Evolutionary conservation across 2,888 invertebrate genomes (phyloP), one percentile per base, ranked within the genome.

Genomic region (Germaria angustata): DNA sequence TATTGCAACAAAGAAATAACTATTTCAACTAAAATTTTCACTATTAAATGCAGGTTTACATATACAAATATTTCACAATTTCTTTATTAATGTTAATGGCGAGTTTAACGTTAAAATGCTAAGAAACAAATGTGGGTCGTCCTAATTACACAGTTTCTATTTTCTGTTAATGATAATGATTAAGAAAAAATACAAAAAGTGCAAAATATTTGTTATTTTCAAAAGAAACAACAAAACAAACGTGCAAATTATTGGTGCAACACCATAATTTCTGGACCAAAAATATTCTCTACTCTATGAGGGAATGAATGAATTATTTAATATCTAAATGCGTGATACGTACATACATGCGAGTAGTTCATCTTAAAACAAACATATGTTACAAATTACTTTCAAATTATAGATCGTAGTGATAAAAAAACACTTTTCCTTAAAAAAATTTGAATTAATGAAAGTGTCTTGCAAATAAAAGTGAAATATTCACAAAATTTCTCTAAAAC

Each of bases 51-150:
- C 7, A 20, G 24, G 15, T 53, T 22, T 20, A 51, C 28, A 32
- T 41, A 55, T n/a, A 11, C 3, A 39, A 28, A 32, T 51, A 39
- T 24, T 46, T 59, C 6, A 46, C 20, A 20, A 39, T 39, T 39
- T 20, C 11, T 46, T 41, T 32, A 22, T 51, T 39, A 51, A 61
- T 20, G n/a, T 72, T 65, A 51, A 28, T 39, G 9, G 28, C 11
- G 11, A 39, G 20, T 59, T 66, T 68, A 3, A 32, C 39, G 22
- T 76, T 49, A 13, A 68, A 32, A 53, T 44, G 8, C 6, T 32
- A 59, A 41, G 13, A 17, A 41, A 53, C 3, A 77, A 13, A 79
- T 65, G 22, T 66, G 49, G 72, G 79, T 59, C 59, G 53, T 5
- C 7, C 17, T 34, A 32, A 39, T 57, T 36, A 36, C 34, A 44